Evolutionary conservation across 2,797 vertebrate genomes (phyloP).

Genomic region (Pipistrellus kuhlii): DNA sequence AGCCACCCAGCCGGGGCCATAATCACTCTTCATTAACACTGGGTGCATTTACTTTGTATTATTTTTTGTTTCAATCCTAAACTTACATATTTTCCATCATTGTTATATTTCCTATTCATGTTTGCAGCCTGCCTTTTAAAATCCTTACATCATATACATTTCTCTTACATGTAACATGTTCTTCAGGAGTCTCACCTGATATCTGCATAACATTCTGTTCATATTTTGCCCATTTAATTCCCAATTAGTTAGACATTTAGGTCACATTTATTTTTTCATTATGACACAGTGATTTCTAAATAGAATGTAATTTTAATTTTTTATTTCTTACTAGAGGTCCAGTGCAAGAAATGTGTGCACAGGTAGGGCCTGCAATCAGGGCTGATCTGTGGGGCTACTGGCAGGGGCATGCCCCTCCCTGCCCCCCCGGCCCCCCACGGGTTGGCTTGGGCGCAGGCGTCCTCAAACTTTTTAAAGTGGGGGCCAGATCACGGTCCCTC

Average conservation of each 20-base stretch:
- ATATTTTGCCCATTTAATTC: background rate
- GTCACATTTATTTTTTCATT: background rate
- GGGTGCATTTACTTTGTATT: background rate
- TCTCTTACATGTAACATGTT: background rate
- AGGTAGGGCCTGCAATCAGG: too few relatives aligned
- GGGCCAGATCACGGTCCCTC: too few relatives aligned
- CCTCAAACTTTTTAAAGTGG: too few relatives aligned
- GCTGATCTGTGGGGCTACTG: too few relatives aligned
- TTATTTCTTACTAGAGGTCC: background rate
- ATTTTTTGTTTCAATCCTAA: background rate
- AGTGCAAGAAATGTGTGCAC: too few relatives aligned
- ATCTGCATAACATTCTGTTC: background rate
- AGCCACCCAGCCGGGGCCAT: background rate
- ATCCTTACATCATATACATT: background rate
- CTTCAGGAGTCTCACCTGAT: background rate
- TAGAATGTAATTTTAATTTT: constrained; percentile 20
- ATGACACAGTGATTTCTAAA: constrained; percentile 30
- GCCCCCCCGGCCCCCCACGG: too few relatives aligned
- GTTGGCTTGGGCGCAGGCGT: too few relatives aligned
- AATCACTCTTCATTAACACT: background rate
- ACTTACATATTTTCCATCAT: background rate
- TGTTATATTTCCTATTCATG: background rate
- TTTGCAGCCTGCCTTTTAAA: background rate
- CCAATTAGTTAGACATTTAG: background rate
- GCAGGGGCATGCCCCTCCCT: too few relatives aligned